Percentiles rank a stretch among this genome's conserved stretches.
Evolutionary conservation across 53 echinoderm and acorn worm genomes (phyloP).

Genomic region (Holothuria leucospilota): DNA sequence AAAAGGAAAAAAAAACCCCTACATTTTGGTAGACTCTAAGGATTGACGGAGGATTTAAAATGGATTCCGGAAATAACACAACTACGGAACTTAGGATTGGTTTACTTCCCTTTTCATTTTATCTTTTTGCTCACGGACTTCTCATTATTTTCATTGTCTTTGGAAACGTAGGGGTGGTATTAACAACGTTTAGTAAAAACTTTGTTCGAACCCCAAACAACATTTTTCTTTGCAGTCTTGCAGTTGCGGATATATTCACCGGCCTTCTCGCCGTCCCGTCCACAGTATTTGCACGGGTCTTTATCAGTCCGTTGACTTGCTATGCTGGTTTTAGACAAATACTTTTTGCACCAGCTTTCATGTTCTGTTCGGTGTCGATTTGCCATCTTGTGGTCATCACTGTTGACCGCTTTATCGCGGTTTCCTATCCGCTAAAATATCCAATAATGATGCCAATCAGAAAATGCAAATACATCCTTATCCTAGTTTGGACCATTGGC

Average conservation of each 20-base stretch:
- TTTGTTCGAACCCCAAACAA: slow-evolving; percentile 7
- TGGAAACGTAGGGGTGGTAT: background rate
- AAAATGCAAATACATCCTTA: background rate
- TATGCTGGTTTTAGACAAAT: background rate
- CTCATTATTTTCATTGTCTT: background rate
- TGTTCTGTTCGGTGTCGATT: background rate
- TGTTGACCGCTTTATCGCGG: slow-evolving; percentile 20
- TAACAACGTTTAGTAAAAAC: background rate
- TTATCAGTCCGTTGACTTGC: slow-evolving; percentile 1
- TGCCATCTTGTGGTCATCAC: slow-evolving; percentile 9
- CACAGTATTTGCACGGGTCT: background rate
- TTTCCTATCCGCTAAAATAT: slow-evolving; percentile 13
- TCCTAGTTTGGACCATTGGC: background rate
- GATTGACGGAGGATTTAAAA: no score
- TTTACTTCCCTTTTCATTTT: background rate
- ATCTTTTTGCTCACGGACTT: background rate
- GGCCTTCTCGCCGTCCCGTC: background rate
- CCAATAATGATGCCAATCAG: background rate
- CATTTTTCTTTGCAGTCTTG: slow-evolving; percentile 10
- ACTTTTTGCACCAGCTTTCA: background rate
- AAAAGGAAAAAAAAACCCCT: no score
- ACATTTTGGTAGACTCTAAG: no score
- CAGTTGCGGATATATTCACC: slow-evolving; percentile 17
- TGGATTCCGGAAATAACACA: background rate
- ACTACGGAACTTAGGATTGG: background rate